Base-by-base conservation (phyloP, 2,888 invertebrate species). In the Gandaritis pyraliata region DNA sequence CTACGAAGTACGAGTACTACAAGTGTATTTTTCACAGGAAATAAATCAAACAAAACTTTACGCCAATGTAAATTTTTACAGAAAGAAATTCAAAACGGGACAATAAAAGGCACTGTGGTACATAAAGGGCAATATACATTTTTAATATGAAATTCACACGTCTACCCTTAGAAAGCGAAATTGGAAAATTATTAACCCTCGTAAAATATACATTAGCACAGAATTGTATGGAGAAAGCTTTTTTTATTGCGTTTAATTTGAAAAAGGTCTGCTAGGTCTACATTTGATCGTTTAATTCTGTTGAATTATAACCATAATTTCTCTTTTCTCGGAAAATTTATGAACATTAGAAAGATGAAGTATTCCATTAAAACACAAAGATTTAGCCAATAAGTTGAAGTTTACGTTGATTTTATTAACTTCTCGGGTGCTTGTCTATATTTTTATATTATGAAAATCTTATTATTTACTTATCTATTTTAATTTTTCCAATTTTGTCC, bases 141-240 rank as follows among this genome's bases (percentile, higher is more conserved):
- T 61, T 64, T 54, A 61, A 58, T 58, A 51, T 33, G 46, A 57
- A 41, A 48, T 58, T 61, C 58, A 54, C 64, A 61, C 61, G 57
- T 61, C 53, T 60, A 41, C 18, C 52, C 33, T 15, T 52, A 41
- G 38, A 18, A 53, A 52, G 56, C 60, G 10, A 54, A 60, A 60
- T 60, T 60, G 53, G 60, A 50, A 53, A 60, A 41, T 54, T 61
- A 64, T 61, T 51, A 64, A 58, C 61, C 58, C 61, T 64, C 64
- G 48, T 64, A 59, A 64, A 64, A 64, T 64, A 48, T 52, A 52
- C 50, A 59, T 64, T 59, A 59, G 64, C 38, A 10, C 45, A 0
- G 52, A 64, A 49, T 55, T 59, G 55, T 49, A 52, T 23, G 59
- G 49, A 11, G 39, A 48, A 52, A 59, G 45, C 47, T 43, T 59